Percentiles rank a stretch among this genome's conserved stretches.
These are phyloP conservation scores for Octodon degus DNA, from an alignment of 2,113 vertebrate genomes.

Conservation along the genomic window DNA sequence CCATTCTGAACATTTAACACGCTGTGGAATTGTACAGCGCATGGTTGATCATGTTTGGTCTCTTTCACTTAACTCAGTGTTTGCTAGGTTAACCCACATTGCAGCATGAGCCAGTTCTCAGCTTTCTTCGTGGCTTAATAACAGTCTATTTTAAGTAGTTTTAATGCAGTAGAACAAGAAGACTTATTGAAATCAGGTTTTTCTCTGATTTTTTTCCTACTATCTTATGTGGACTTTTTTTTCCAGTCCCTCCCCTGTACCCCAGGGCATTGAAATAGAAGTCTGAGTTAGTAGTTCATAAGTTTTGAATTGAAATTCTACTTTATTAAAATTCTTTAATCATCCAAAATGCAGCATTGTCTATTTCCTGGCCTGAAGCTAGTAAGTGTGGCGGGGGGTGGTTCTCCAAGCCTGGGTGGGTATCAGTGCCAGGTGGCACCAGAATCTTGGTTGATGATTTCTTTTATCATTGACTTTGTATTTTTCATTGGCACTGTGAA, in stretches of 20 bases:
- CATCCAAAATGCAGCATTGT: background rate
- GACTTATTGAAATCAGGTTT: background rate
- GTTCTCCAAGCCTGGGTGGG: background rate
- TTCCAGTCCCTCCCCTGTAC: background rate
- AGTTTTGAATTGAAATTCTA: background rate
- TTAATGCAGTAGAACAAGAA: background rate
- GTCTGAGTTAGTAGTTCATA: background rate
- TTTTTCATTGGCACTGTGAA: background rate
- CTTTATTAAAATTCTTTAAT: background rate
- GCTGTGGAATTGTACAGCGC: rapidly evolving
- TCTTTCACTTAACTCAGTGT: background rate
- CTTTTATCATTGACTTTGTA: background rate
- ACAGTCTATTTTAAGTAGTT: background rate
- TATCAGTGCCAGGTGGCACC: background rate
- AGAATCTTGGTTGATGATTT: background rate
- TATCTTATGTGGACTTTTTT: background rate
- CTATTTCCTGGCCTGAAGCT: background rate
- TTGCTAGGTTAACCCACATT: background rate
- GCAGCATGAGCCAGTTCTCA: background rate
- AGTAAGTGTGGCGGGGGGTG: background rate
- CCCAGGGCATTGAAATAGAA: background rate
- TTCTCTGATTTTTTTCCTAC: background rate
- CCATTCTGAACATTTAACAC: rapidly evolving
- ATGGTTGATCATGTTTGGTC: background rate
- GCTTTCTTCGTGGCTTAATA: background rate